Conservation (phyloP, 2,888 invertebrate species). For the Caenorhabditis virilis region DNA sequence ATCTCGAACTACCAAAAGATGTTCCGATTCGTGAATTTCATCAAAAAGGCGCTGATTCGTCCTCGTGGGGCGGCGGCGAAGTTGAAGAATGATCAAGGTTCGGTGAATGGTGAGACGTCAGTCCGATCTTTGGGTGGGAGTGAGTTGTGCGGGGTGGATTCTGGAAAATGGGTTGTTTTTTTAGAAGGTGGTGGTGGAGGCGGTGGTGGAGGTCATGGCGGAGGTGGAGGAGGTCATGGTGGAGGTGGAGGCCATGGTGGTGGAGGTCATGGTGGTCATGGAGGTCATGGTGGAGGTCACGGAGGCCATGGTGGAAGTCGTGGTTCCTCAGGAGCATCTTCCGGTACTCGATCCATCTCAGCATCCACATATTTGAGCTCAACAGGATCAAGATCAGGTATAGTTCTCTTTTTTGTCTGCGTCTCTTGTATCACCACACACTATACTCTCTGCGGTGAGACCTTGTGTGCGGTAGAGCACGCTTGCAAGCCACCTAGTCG, state of each 20-base stretch:
- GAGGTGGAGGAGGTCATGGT: slow-evolving; percentile 7
- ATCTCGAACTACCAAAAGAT: slow-evolving; percentile 4
- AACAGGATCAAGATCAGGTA: too few relatives aligned
- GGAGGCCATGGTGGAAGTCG: neutral
- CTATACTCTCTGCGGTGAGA: too few relatives aligned
- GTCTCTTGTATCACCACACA: too few relatives aligned
- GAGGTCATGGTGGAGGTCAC: neutral
- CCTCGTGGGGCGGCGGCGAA: slow-evolving; percentile 18
- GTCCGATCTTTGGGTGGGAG: neutral
- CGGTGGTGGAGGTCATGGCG: slow-evolving; percentile 10
- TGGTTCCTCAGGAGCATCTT: too few relatives aligned
- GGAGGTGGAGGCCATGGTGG: neutral
- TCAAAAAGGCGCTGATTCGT: slow-evolving; percentile 11
- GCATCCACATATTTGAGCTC: too few relatives aligned
- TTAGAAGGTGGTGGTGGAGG: slow-evolving; percentile 10
- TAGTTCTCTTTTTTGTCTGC: too few relatives aligned
- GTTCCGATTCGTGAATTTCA: slow-evolving; percentile 23
- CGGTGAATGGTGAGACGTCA: neutral
- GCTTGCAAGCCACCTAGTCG: too few relatives aligned
- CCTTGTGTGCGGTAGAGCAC: too few relatives aligned
- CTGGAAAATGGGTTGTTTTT: too few relatives aligned
- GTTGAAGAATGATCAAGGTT: too few relatives aligned
- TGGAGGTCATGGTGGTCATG: neutral
- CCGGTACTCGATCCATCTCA: too few relatives aligned
- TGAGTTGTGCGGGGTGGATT: slow-evolving; percentile 14